Evolutionary conservation across 2,113 vertebrate species (phyloP), one percentile per base, ranked within the genome.

Genomic region (Heloderma charlesbogerti): DNA sequence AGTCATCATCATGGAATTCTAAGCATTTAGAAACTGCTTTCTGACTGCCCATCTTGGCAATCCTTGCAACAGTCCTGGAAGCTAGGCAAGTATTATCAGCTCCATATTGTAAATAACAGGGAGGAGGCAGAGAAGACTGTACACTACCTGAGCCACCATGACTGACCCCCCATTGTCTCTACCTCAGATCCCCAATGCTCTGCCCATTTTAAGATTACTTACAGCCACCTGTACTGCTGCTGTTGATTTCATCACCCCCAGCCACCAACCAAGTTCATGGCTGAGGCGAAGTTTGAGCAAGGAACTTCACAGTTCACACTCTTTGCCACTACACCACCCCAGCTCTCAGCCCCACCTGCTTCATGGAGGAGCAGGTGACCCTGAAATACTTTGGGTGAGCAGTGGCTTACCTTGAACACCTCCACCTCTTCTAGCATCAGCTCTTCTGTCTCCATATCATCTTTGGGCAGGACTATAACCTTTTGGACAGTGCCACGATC

Each of bases 351-450:
- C 25, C 40, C 67, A 84, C 1, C 3, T 29, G 16, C 88, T 89
- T 72, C n/a, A 57, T 40, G 25, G 34, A 88, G 10, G 1, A 66
- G 29, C 37, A 79, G 9, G 75, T 77, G 37, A 69, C 34, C 77
- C 25, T 57, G 37, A 40, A 54, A 15, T 18, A 43, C n/a, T 20
- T 25, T 43, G 71, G 31, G 29, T n/a, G 43, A 63, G 60, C 37
- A 75, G 27, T 54, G 8, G 89, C 96, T 94, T 87, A 99, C 99
- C 98, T 98, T 99, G 91, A 99, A 99, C 93, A 99, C 99, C 84
- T 99, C 99, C 1, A 99, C 99, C 88, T 99, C 99, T 95, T 99
- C 99, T 82, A 99, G 96, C 93, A 99, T 99, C 88, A 99, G 98
- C 93, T 99, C 99, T 94, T 99, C 99, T 0, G 98, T 98, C 93